These are phyloP conservation scores for Xenopus tropicalis DNA, from an alignment of 2,113 vertebrate species.

Conservation along the genomic window UCB_Xtro_10.0 CM004448.2:127735501-127736000, in stretches of 20 bases:
- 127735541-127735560: constrained; percentile 67
- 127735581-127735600: constrained; percentile 78
- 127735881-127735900: constrained; percentile 78
- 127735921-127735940: constrained; percentile 82
- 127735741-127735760: constrained; percentile 63
- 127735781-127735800: not conserved
- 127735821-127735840: constrained; percentile 70
- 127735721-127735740: constrained; percentile 83
- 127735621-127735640: constrained; percentile 68
- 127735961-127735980: constrained; percentile 73
- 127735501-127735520: constrained; percentile 76
- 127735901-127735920: constrained; percentile 71
- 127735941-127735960: constrained; percentile 75
- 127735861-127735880: constrained; percentile 83
- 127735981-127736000: constrained; percentile 72
- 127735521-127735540: constrained; percentile 79
- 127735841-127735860: constrained; percentile 73
- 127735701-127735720: constrained; percentile 70
- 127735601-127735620: constrained; percentile 80
- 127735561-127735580: constrained; percentile 69
- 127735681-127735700: constrained; percentile 78
- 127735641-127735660: constrained; percentile 75
- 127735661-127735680: constrained; percentile 71
- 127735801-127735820: not conserved
- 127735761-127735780: too few relatives aligned